Conservation (phyloP, 1,140 invertebrate genomes). For the Venturia canescens region DNA sequence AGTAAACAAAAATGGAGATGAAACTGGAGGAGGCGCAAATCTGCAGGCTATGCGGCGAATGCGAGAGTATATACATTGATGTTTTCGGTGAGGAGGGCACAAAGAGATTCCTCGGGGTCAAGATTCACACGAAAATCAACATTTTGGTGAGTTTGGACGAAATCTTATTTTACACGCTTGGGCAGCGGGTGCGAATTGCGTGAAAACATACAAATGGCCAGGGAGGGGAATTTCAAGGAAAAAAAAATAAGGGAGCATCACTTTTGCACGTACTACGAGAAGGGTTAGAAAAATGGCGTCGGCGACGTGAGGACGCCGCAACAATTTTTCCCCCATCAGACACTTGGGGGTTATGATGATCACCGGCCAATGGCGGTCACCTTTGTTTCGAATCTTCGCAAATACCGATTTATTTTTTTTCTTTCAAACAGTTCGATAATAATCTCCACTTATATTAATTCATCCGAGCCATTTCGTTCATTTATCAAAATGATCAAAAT, state of each 20-base stretch:
- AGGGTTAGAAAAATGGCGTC: conserved; percentile 47
- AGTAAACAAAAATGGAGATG: conserved; percentile 66
- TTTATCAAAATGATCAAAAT: too few relatives aligned
- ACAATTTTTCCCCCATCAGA: background rate
- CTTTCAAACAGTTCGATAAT: too few relatives aligned
- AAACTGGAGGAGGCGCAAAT: conserved; percentile 68
- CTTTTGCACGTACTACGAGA: conserved; percentile 6
- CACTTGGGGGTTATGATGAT: too few relatives aligned
- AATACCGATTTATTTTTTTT: too few relatives aligned
- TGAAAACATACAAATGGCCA: too few relatives aligned
- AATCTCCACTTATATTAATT: too few relatives aligned
- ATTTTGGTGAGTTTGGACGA: conserved; percentile 69
- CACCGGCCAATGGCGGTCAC: too few relatives aligned
- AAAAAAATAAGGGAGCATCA: background rate
- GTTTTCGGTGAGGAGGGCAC: conserved; percentile 72
- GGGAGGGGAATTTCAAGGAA: background rate
- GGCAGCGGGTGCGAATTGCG: background rate
- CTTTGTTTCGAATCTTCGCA: too few relatives aligned
- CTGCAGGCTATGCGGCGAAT: conserved; percentile 73
- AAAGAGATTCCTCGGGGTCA: conserved; percentile 67
- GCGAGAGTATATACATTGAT: conserved; percentile 71
- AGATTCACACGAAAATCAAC: conserved; percentile 72
- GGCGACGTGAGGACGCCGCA: conserved; percentile 29
- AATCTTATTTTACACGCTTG: background rate
- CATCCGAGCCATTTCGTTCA: too few relatives aligned